Base-by-base conservation (phyloP, 2,888 invertebrate species). In the Cantharis nigra region DNA sequence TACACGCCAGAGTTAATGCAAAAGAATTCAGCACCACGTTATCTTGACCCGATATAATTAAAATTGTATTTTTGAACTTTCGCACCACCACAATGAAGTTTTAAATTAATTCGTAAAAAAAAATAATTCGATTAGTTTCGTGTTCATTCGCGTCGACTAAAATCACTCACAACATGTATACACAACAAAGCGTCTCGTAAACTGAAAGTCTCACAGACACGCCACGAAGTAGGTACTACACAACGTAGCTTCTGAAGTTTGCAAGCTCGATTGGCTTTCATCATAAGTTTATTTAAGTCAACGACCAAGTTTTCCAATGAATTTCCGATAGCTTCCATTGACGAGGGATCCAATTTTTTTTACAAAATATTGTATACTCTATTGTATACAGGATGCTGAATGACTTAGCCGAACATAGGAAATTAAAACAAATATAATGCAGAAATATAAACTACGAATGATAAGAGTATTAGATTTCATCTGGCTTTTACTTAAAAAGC, bases 181-280 rank as follows among this genome's bases (percentile, higher is more conserved):
- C 65, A 30, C 74, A 67, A 69, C 62, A 20, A 14, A 65, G 72
- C 65, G 69, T 72, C 78, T 84, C 83, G 84, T 80, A 78, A 79
- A 84, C 83, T 83, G 81, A 83, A 81, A 72, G 63, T 26, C 28
- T 76, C 26, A 79, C 75, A 79, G 67, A 77, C 78, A 75, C 76
- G 72, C 79, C 77, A 79, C 79, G 73, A 71, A 71, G 74, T n/a
- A n/a, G n/a, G n/a, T 72, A 76, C 74, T 33, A 3, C 3, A 78
- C 80, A 78, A 77, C 78, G 81, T 81, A 16, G 16, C 16, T 16
- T 16, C 16, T 16, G 16, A 16, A 16, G 0, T 16, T 16, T 16
- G 16, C 16, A 16, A 16, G 16, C 16, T 1, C 16, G 16, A 16
- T 16, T 0, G 16, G 16, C 1, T 16, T 16, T 16, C 16, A 16